Conservation (phyloP, 2,113 vertebrate genomes). For the Desmodus rotundus region DNA sequence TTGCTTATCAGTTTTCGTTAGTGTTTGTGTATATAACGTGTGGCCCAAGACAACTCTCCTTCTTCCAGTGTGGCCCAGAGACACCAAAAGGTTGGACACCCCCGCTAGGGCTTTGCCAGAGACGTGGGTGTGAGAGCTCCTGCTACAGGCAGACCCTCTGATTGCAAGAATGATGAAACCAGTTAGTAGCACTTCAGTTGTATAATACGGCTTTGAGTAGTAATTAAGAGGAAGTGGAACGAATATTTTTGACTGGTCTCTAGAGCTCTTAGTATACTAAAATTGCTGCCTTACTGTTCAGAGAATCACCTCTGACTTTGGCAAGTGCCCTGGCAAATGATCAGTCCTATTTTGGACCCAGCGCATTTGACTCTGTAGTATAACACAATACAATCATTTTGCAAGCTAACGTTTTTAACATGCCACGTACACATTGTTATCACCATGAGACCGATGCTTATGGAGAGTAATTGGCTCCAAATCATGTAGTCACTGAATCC, state of each 20-base stretch:
- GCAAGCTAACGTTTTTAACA: not conserved
- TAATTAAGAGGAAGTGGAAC: not conserved
- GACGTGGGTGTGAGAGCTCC: no score
- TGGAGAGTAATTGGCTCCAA: not conserved
- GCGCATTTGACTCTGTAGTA: not conserved
- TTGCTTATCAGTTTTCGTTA: no score
- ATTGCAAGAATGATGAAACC: not conserved
- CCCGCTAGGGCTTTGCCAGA: not conserved
- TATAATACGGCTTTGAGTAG: not conserved
- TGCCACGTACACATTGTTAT: not conserved
- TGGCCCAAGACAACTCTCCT: no score
- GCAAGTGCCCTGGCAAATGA: not conserved
- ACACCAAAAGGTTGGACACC: no score
- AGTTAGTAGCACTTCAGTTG: not conserved
- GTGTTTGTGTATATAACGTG: no score
- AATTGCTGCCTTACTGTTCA: not conserved
- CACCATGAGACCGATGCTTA: not conserved
- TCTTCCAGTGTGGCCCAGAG: no score
- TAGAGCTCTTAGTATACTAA: not conserved
- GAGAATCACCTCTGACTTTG: not conserved
- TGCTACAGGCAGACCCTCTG: not conserved
- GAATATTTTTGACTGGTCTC: not conserved
- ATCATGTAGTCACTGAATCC: not conserved
- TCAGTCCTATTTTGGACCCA: not conserved
- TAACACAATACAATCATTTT: not conserved